These are phyloP conservation scores for Cydia strobilella DNA, from an alignment of 1,140 invertebrate species.

Conservation along the genomic window DNA sequence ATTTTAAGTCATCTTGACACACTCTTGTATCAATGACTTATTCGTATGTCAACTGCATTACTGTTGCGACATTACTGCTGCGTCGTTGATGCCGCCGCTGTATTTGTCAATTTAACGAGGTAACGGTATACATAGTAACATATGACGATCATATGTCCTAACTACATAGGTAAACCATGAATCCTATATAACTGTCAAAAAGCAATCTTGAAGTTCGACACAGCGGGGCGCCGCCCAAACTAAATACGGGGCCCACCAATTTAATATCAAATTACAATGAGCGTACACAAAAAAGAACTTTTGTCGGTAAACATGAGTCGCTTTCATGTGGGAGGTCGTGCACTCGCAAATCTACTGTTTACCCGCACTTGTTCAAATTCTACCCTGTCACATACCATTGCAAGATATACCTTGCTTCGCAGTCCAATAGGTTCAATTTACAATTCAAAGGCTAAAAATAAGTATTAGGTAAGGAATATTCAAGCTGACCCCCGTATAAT, in stretches of 20 bases:
- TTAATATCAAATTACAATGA: conserved; percentile 32
- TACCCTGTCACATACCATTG: not conserved
- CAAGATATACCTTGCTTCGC: not conserved
- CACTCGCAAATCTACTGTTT: conserved; percentile 18
- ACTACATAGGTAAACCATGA: too few relatives aligned
- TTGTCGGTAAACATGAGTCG: conserved; percentile 29
- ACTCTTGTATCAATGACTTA: too few relatives aligned
- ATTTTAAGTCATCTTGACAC: too few relatives aligned
- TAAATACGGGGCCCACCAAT: conserved; percentile 22
- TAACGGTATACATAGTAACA: too few relatives aligned
- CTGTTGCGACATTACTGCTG: too few relatives aligned
- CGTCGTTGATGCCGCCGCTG: too few relatives aligned
- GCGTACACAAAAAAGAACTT: conserved; percentile 25
- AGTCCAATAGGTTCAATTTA: not conserved
- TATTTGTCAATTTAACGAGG: too few relatives aligned
- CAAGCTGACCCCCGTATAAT: conserved; percentile 21
- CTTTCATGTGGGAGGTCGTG: conserved; percentile 29
- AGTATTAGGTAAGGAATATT: not conserved
- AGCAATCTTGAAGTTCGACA: not conserved
- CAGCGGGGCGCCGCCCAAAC: conserved; percentile 13
- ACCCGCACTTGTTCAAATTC: conserved; percentile 7
- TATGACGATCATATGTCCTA: too few relatives aligned
- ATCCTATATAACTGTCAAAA: conserved; percentile 37
- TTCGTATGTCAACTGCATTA: too few relatives aligned
- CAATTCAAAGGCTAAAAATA: not conserved